Conservation (phyloP, 2,888 invertebrate species). For the Drosophila ustulata region DNA sequence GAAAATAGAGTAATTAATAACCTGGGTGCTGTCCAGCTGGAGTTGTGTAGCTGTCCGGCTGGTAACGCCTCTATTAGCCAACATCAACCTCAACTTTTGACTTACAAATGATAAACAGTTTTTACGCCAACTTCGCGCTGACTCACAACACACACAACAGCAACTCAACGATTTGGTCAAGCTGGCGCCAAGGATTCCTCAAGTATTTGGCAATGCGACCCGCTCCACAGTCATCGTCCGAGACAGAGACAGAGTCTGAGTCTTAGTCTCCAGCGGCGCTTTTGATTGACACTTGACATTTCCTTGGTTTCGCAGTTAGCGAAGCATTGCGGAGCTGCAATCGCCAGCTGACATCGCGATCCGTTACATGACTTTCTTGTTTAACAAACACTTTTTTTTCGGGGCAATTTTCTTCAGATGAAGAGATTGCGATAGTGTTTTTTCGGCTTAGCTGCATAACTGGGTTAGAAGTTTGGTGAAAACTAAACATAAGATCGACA, state of each 20-base stretch:
- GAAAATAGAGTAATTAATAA: slow-evolving; percentile 79
- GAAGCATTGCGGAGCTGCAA: slow-evolving; percentile 53
- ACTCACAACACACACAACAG: slow-evolving; percentile 27
- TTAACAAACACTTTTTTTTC: slow-evolving; percentile 17
- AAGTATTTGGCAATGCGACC: slow-evolving; percentile 41
- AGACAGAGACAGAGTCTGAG: not conserved
- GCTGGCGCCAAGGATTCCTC: slow-evolving; percentile 62
- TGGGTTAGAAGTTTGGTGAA: slow-evolving; percentile 39
- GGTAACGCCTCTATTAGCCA: slow-evolving; percentile 78
- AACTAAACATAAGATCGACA: slow-evolving; percentile 2
- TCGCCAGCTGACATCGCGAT: slow-evolving; percentile 70
- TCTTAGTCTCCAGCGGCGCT: slow-evolving; percentile 55
- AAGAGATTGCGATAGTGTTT: slow-evolving; percentile 54
- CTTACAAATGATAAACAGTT: slow-evolving; percentile 75
- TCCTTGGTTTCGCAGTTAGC: slow-evolving; percentile 52
- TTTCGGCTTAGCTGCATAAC: slow-evolving; percentile 49
- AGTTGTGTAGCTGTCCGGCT: slow-evolving; percentile 49
- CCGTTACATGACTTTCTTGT: slow-evolving; percentile 60
- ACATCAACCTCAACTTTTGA: slow-evolving; percentile 56
- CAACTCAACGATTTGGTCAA: slow-evolving; percentile 9
- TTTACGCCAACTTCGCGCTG: slow-evolving; percentile 38
- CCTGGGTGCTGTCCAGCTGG: slow-evolving; percentile 26
- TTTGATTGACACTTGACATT: slow-evolving; percentile 80
- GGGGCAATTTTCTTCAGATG: slow-evolving; percentile 42
- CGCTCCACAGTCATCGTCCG: slow-evolving; percentile 7